phyloP scores from a whole-genome alignment of 2,888 invertebrate species.

The Taenaris catops region DNA sequence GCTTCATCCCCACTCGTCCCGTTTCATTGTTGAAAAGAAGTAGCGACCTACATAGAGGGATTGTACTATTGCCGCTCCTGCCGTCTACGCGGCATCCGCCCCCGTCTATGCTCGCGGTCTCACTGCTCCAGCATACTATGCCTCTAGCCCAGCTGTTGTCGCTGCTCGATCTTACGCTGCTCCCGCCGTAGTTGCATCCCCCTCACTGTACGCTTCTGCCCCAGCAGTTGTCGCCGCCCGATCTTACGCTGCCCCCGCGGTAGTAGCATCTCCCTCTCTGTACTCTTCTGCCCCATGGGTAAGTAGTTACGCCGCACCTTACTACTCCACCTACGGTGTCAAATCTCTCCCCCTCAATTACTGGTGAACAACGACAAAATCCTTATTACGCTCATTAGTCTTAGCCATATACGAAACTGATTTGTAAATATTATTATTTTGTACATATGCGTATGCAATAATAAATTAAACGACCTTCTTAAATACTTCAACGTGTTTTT shows the following conservation, averaged over 20 bases:
- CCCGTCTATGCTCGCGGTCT: constrained; percentile 28
- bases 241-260: constrained; percentile 17
- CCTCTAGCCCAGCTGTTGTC: constrained; percentile 30
- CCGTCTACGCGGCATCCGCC: constrained; percentile 26
- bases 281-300: constrained; percentile 26
- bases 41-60: constrained; percentile 22
- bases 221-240: constrained; percentile 18
- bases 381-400: constrained; percentile 9
- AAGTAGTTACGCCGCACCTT: constrained; percentile 15
- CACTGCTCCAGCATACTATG: constrained; percentile 26
- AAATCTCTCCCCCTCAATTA: constrained; percentile 19
- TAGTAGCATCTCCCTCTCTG: constrained; percentile 20
- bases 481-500: constrained; percentile 11
- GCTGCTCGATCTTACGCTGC: constrained; percentile 21
- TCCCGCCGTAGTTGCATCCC: constrained; percentile 26
- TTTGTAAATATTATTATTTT: constrained; percentile 23
- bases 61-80: constrained; percentile 26
- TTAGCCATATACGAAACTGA: constrained; percentile 15
- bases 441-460: constrained; percentile 21
- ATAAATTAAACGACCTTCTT: constrained; percentile 19
- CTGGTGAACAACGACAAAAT: constrained; percentile 17
- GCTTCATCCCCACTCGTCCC: constrained; percentile 22
- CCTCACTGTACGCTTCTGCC: constrained; percentile 17
- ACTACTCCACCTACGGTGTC: constrained; percentile 16
- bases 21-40: constrained; percentile 15